These are phyloP conservation scores for Syrista parreyssii DNA, from an alignment of 2,888 invertebrate species.

Conservation along the genomic window DNA sequence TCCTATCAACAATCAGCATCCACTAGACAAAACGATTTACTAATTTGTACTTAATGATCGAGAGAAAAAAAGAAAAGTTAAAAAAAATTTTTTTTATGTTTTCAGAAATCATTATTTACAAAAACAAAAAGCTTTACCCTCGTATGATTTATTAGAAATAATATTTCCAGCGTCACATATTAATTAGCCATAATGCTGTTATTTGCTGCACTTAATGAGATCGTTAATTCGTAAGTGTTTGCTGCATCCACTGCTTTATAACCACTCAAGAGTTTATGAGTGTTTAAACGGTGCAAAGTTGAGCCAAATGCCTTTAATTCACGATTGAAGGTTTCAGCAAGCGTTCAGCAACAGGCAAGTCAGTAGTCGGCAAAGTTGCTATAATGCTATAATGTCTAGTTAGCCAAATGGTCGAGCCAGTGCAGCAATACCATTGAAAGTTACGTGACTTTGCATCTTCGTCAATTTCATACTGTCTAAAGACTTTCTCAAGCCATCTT, in stretches of 20 bases:
- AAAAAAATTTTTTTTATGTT: not conserved
- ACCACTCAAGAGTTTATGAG: conserved; percentile 37
- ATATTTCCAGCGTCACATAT: not conserved
- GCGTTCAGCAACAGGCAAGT: not conserved
- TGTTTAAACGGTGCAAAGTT: conserved; percentile 18
- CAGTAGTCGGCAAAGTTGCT: not conserved
- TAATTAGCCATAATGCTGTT: conserved; percentile 45
- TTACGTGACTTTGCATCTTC: not conserved
- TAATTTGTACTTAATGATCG: not conserved
- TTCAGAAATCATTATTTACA: conserved; percentile 27
- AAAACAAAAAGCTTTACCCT: not conserved
- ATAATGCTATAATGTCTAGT: not conserved
- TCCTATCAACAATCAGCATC: not conserved
- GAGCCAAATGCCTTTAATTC: not conserved
- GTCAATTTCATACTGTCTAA: not conserved
- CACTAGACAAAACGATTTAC: not conserved
- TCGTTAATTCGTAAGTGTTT: conserved; percentile 42
- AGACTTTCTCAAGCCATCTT: not conserved
- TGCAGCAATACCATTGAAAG: not conserved
- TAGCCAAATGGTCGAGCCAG: not conserved
- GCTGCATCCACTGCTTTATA: conserved; percentile 25
- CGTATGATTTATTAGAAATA: not conserved
- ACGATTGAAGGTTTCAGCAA: not conserved
- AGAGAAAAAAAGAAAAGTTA: not conserved
- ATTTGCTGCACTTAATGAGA: conserved; percentile 40